phyloP scores from a whole-genome alignment of 2,888 invertebrate species.

The Meandrusa payeni region DNA sequence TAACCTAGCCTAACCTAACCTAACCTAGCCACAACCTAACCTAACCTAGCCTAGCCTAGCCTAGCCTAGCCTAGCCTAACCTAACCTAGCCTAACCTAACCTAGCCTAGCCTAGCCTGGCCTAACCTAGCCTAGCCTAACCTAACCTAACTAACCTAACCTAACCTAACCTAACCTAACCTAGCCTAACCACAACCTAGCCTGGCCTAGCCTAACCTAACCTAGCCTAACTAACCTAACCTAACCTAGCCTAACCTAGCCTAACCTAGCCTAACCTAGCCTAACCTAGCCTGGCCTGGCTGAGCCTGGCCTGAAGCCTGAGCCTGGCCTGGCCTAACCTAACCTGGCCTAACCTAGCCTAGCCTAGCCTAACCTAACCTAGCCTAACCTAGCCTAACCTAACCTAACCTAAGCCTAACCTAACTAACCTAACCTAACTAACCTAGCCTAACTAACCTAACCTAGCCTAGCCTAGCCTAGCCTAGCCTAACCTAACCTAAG shows the following conservation, averaged over 20 bases:
- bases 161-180: conserved; percentile 29
- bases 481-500: conserved; percentile 33
- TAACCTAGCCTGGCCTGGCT: conserved; percentile 27
- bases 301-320: too few species aligned
- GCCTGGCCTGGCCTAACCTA: conserved; percentile 27
- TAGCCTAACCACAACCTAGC: too few species aligned
- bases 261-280: conserved; percentile 27
- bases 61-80: too few species aligned
- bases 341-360: conserved; percentile 27
- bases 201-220: too few species aligned
- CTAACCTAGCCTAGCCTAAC: conserved; percentile 28
- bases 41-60: too few species aligned
- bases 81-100: too few species aligned
- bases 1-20: too few species aligned
- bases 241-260: conserved; percentile 12
- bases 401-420: conserved; percentile 10
- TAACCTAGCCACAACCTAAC: too few species aligned
- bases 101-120: too few species aligned
- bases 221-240: too few species aligned
- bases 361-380: conserved; percentile 11
- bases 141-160: conserved; percentile 30
- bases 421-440: conserved; percentile 1
- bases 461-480: conserved; percentile 29
- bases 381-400: conserved; percentile 29
- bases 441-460: too few species aligned